These are phyloP conservation scores for Patella caerulea DNA, from an alignment of 2,888 invertebrate species.

Conservation along the genomic window DNA sequence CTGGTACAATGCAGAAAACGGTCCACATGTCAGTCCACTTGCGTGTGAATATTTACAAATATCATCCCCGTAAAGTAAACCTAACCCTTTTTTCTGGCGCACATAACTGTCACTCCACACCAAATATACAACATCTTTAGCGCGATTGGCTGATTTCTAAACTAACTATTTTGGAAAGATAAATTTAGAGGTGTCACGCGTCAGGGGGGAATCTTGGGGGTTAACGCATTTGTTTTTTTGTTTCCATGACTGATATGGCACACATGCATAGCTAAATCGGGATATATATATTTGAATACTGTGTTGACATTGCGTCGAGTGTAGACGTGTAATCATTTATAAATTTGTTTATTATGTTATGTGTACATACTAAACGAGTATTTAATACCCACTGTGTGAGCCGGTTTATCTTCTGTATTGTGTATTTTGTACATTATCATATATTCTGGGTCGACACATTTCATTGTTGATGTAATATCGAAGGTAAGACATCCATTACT, in stretches of 20 bases:
- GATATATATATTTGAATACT: constrained; percentile 14
- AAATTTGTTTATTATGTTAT: too few relatives aligned
- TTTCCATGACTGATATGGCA: constrained; percentile 23
- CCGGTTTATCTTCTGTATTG: too few relatives aligned
- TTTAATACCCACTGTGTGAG: too few relatives aligned
- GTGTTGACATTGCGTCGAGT: neutral
- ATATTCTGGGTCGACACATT: too few relatives aligned
- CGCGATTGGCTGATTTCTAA: constrained; percentile 19
- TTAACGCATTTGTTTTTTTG: constrained; percentile 26
- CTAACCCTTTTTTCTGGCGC: neutral
- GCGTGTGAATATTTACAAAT: neutral
- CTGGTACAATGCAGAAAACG: neutral
- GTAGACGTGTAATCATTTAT: too few relatives aligned
- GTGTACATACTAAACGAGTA: too few relatives aligned
- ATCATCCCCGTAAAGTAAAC: neutral
- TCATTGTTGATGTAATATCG: too few relatives aligned
- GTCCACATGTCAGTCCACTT: neutral
- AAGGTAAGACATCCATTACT: too few relatives aligned
- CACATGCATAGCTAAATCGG: constrained; percentile 21
- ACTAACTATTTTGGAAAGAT: constrained; percentile 24
- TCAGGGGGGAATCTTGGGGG: constrained; percentile 19
- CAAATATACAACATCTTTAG: too few relatives aligned
- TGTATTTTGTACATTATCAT: too few relatives aligned
- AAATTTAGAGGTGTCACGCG: constrained; percentile 25
- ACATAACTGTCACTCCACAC: neutral